Conservation (phyloP, 2,113 vertebrate genomes). For the Donacobius atricapilla region DNA sequence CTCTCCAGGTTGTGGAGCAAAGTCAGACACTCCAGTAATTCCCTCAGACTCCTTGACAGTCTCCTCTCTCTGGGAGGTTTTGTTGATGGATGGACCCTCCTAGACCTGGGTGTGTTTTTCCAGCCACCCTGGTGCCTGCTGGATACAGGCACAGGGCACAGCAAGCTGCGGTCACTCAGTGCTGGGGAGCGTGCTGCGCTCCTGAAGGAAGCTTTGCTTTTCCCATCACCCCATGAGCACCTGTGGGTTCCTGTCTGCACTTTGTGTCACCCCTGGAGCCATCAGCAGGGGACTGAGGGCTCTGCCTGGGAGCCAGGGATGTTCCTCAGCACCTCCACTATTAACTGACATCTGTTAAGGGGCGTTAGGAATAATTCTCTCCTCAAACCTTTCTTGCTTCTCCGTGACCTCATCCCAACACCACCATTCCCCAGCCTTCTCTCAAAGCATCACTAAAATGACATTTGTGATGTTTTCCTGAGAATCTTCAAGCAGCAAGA, state of each 20-base stretch:
- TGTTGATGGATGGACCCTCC: neutral
- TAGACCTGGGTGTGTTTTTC: neutral
- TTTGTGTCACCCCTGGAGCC: neutral
- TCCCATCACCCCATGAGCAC: fast-evolving
- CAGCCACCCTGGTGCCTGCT: neutral
- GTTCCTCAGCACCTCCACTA: neutral
- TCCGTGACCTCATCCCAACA: neutral
- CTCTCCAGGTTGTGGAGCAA: neutral
- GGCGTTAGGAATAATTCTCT: neutral
- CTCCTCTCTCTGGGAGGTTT: neutral
- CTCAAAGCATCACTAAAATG: neutral
- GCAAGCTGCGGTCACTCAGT: neutral
- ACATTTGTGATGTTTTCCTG: neutral
- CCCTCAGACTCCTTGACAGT: neutral
- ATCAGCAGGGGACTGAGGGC: fast-evolving
- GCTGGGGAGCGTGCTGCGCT: neutral
- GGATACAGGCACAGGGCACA: neutral
- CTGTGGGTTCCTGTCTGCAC: neutral
- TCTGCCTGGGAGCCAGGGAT: neutral
- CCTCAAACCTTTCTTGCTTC: neutral
- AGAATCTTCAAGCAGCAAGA: neutral
- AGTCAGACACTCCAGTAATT: neutral
- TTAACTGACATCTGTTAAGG: neutral
- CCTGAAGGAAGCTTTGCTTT: neutral
- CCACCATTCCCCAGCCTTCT: neutral